Evolutionary conservation across 2,113 vertebrate genomes (phyloP).

Genomic region (Engraulis encrasicolus): DNA sequence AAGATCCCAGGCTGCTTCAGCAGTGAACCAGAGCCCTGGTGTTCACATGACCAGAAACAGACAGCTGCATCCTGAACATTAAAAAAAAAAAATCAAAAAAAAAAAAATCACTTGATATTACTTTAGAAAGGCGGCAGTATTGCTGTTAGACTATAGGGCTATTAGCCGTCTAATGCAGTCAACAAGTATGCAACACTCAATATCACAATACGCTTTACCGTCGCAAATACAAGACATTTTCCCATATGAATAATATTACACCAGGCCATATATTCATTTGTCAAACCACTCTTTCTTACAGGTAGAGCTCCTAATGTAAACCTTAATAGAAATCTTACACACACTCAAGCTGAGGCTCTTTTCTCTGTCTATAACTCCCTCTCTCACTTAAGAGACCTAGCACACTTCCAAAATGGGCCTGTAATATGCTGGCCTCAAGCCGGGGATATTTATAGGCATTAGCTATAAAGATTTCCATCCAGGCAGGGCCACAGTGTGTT

Average conservation of each 20-base stretch:
- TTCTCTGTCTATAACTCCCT: too few species aligned
- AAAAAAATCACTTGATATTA: too few species aligned
- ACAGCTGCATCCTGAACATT: slow-evolving; percentile 6
- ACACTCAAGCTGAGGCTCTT: not conserved
- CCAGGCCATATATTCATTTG: too few species aligned
- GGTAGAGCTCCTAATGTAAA: not conserved
- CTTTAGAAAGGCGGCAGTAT: not conserved
- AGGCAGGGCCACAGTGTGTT: slow-evolving; percentile 35
- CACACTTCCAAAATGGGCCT: slow-evolving; percentile 17
- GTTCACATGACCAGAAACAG: not conserved
- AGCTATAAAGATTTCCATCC: slow-evolving; percentile 35
- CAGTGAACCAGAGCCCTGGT: not conserved
- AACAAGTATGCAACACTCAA: not conserved
- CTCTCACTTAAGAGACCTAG: slow-evolving; percentile 24
- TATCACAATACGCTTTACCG: not conserved
- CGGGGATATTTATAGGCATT: slow-evolving; percentile 47
- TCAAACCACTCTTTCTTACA: not conserved
- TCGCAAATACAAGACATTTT: too few species aligned
- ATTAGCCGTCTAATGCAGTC: not conserved
- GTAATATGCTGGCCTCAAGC: not conserved
- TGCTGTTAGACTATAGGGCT: not conserved
- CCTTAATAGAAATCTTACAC: not conserved
- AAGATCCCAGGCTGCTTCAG: not conserved
- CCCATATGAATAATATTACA: too few species aligned
- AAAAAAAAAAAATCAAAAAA: too few species aligned